phyloP scores from a whole-genome alignment of 2,113 vertebrate genomes.

The Hassar affinis region DNA sequence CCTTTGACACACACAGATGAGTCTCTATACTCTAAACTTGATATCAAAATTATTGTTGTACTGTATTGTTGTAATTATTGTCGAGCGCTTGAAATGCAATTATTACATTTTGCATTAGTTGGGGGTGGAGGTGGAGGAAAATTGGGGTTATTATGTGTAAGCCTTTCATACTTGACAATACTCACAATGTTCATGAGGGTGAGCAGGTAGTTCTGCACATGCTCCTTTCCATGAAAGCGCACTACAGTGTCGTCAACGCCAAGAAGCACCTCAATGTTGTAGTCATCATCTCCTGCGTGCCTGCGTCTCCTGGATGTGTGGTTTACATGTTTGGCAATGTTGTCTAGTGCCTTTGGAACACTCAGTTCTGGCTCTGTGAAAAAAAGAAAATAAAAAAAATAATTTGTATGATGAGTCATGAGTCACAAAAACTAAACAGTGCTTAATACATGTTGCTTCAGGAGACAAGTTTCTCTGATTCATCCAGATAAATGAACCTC shows the following conservation, averaged over 20 bases:
- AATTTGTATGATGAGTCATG: neutral
- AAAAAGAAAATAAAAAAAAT: conserved; percentile 19
- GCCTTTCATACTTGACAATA: conserved; percentile 43
- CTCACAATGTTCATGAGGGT: conserved; percentile 99
- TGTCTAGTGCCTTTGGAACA: conserved; percentile 65
- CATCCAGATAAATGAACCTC: neutral
- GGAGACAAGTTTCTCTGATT: neutral
- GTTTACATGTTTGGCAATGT: conserved; percentile 75
- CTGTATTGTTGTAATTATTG: too few relatives aligned
- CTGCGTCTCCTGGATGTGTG: conserved; percentile 74
- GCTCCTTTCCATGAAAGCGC: conserved; percentile 95
- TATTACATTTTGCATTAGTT: neutral
- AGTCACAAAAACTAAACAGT: neutral
- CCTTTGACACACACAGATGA: neutral
- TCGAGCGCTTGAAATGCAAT: neutral
- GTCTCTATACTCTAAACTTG: conserved; percentile 9
- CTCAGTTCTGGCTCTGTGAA: conserved; percentile 71
- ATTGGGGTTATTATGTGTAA: conserved; percentile 11
- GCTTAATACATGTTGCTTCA: neutral
- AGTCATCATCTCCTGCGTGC: conserved; percentile 79
- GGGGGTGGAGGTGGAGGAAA: too few relatives aligned
- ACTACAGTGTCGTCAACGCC: conserved; percentile 96
- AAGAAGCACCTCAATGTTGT: conserved; percentile 95
- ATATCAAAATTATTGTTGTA: too few relatives aligned
- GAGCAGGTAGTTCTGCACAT: conserved; percentile 98